Percentiles rank a stretch among this genome's conserved stretches.
phyloP scores from a whole-genome alignment of 2,888 invertebrate genomes.

The Helicoverpa assulta region DNA sequence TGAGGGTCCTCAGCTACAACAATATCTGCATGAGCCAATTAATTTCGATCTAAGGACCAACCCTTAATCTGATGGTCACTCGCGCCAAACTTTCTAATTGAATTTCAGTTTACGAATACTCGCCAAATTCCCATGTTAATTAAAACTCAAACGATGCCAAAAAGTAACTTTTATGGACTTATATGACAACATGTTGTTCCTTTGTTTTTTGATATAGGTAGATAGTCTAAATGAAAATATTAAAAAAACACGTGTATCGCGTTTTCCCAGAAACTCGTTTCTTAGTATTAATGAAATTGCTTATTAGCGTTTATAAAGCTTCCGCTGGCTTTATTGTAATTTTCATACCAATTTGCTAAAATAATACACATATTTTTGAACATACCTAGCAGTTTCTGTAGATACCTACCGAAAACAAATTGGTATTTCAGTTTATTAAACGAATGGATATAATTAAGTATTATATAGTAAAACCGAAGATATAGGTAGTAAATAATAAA shows the following conservation, averaged over 20 bases:
- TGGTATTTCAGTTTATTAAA: too few species aligned
- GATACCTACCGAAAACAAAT: too few species aligned
- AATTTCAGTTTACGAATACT: conserved; percentile 74
- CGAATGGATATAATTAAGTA: too few species aligned
- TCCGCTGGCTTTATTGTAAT: conserved; percentile 17
- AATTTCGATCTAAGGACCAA: conserved; percentile 83
- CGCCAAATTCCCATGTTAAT: conserved; percentile 68
- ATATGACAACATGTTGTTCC: conserved; percentile 15
- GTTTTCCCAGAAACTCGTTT: background rate
- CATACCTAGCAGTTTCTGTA: background rate
- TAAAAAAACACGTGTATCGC: background rate
- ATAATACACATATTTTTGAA: background rate
- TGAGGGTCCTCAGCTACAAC: conserved; percentile 82
- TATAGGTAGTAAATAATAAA: too few species aligned
- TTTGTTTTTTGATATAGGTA: conserved; percentile 12
- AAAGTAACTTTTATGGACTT: conserved; percentile 34
- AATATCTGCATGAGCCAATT: conserved; percentile 88
- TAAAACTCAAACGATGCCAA: conserved; percentile 52
- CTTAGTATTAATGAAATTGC: conserved; percentile 12
- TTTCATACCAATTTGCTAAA: background rate
- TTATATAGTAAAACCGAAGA: too few species aligned
- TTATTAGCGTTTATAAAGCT: conserved; percentile 10
- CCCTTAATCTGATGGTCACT: conserved; percentile 88
- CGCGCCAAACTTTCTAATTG: conserved; percentile 79
- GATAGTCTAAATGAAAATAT: conserved; percentile 3